These are phyloP conservation scores for Belonocnema kinseyi DNA, from an alignment of 1,140 invertebrate genomes.

Conservation along the genomic window DNA sequence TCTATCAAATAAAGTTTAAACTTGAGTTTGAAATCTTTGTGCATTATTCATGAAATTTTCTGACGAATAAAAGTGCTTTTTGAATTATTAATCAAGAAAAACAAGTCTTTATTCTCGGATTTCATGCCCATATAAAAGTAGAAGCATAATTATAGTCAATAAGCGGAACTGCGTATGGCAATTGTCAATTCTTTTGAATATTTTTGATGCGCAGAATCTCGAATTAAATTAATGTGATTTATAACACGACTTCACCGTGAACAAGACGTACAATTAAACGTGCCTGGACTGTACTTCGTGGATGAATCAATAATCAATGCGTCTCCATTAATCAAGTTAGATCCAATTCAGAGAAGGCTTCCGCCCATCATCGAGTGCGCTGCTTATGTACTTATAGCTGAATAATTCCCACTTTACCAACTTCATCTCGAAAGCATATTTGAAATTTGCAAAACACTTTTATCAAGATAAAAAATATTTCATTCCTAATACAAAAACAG, in stretches of 20 bases:
- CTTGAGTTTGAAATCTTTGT: too few relatives aligned
- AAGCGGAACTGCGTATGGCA: not conserved
- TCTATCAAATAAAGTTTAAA: too few relatives aligned
- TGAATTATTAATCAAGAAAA: not conserved
- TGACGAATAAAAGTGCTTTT: not conserved
- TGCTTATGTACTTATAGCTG: not conserved
- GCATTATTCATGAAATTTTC: not conserved
- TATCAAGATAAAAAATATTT: too few relatives aligned
- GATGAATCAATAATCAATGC: slow-evolving; percentile 30
- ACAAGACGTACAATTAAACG: slow-evolving; percentile 17
- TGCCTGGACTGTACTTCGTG: slow-evolving; percentile 14
- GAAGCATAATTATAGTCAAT: slow-evolving; percentile 16
- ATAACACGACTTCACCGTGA: not conserved
- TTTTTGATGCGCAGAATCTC: slow-evolving; percentile 1
- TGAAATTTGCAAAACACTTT: not conserved
- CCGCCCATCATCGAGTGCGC: not conserved
- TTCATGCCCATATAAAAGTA: not conserved
- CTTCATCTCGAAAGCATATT: not conserved
- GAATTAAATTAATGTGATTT: not conserved
- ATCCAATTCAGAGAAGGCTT: slow-evolving; percentile 1
- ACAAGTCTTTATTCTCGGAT: not conserved
- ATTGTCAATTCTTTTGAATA: not conserved
- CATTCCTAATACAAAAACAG: too few relatives aligned
- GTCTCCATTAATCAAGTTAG: slow-evolving; percentile 24
- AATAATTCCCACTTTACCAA: not conserved